Conservation (phyloP, 2,888 invertebrate genomes). For the Fragum whitleyi region DNA sequence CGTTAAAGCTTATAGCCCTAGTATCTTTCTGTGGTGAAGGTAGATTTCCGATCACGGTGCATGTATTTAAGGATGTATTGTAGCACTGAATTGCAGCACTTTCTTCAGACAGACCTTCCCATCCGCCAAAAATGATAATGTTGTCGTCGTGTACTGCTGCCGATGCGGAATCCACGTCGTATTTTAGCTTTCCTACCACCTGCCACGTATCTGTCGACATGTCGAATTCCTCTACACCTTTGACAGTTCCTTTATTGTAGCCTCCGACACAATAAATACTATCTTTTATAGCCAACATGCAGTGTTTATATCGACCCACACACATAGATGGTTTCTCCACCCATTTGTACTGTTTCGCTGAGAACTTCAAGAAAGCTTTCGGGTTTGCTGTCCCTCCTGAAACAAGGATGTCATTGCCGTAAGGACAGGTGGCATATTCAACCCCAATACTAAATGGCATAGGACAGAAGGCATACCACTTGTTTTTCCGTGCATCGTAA, state of each 20-base stretch:
- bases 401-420: constrained; percentile 66
- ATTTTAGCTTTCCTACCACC: constrained; percentile 55
- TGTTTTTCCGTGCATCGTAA: constrained; percentile 42
- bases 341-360: constrained; percentile 66
- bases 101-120: constrained; percentile 63
- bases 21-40: constrained; percentile 61
- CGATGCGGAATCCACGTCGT: constrained; percentile 63
- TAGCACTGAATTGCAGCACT: constrained; percentile 66
- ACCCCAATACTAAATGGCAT: constrained; percentile 61
- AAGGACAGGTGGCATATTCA: constrained; percentile 67
- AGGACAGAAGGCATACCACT: constrained; percentile 65
- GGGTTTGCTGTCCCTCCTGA: constrained; percentile 65
- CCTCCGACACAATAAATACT: constrained; percentile 60
- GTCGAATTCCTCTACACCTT: constrained; percentile 65
- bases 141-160: constrained; percentile 56
- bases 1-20: constrained; percentile 54
- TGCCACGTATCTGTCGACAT: constrained; percentile 63
- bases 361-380: constrained; percentile 55
- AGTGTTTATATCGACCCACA: constrained; percentile 64
- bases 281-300: constrained; percentile 67
- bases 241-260: constrained; percentile 64
- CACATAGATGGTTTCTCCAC: constrained; percentile 50
- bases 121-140: constrained; percentile 67
- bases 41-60: constrained; percentile 52
- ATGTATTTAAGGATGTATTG: constrained; percentile 52